These are phyloP conservation scores for Zootermopsis nevadensis DNA, from an alignment of 2,888 invertebrate genomes.

Conservation along the genomic window DNA sequence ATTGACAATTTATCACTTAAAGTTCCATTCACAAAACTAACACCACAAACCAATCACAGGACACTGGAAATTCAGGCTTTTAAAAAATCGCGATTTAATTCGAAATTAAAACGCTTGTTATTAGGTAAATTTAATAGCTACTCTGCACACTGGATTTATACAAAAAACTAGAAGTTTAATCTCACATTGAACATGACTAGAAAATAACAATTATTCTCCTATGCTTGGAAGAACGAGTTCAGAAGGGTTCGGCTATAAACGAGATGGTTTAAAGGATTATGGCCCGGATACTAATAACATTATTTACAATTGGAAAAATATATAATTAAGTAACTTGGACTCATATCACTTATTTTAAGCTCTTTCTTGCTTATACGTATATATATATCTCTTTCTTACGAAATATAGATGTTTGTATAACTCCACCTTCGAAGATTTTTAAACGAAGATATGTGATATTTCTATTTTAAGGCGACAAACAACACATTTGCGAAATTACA, in stretches of 20 bases:
- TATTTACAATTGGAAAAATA: constrained; percentile 27
- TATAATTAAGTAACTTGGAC: constrained; percentile 11
- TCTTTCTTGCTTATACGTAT: background rate
- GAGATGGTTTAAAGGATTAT: background rate
- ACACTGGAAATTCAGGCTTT: too few species aligned
- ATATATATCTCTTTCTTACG: background rate
- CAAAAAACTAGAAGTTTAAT: background rate
- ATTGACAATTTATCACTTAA: too few species aligned
- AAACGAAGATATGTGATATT: constrained; percentile 15
- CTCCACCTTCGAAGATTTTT: background rate
- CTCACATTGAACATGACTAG: background rate
- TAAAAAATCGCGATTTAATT: too few species aligned
- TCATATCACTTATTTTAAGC: constrained; percentile 6
- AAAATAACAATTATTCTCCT: constrained; percentile 8
- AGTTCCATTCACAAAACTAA: too few species aligned
- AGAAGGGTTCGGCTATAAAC: background rate
- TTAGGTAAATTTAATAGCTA: too few species aligned
- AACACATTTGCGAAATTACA: background rate
- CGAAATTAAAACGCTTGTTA: too few species aligned
- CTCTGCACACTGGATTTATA: too few species aligned
- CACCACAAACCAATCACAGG: too few species aligned
- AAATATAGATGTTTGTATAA: constrained; percentile 9
- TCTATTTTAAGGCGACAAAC: constrained; percentile 15
- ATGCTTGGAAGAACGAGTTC: background rate
- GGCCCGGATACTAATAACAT: background rate